Conservation (phyloP, 2,888 invertebrate species). For the Lasioglossum morio region DNA sequence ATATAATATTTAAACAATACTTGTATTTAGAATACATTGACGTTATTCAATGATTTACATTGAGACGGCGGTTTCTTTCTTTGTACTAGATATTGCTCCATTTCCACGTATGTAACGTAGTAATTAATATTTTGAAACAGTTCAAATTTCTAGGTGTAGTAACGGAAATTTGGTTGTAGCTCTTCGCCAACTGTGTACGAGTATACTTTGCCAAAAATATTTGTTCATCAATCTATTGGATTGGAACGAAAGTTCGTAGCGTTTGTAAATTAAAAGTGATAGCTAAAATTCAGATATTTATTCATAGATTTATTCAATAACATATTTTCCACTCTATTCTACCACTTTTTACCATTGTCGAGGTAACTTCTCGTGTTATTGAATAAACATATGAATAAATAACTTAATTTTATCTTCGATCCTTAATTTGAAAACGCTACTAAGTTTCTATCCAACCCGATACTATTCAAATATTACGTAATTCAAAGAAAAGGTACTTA, state of each 20-base stretch:
- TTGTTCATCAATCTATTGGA: not conserved
- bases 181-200: not conserved
- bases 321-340: too few relatives aligned
- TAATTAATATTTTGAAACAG: not conserved
- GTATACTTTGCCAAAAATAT: not conserved
- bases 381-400: too few relatives aligned
- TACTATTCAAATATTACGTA: not conserved
- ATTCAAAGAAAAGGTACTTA: conserved; percentile 83
- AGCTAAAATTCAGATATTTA: too few relatives aligned
- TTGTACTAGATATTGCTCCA: not conserved
- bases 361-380: too few relatives aligned
- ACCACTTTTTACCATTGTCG: too few relatives aligned
- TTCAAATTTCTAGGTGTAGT: not conserved
- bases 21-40: not conserved
- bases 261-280: too few relatives aligned
- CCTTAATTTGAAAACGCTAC: too few relatives aligned
- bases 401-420: too few relatives aligned
- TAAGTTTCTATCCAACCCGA: too few relatives aligned
- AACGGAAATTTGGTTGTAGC: not conserved
- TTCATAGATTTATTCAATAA: too few relatives aligned
- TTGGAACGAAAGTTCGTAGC: too few relatives aligned
- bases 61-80: not conserved
- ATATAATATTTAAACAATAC: not conserved
- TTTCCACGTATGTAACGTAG: not conserved
- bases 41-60: not conserved